Percentiles rank a stretch among this genome's conserved stretches.
These are phyloP conservation scores for Aleadryas rufinucha DNA, from an alignment of 2,113 vertebrate genomes.

Conservation along the genomic window DNA sequence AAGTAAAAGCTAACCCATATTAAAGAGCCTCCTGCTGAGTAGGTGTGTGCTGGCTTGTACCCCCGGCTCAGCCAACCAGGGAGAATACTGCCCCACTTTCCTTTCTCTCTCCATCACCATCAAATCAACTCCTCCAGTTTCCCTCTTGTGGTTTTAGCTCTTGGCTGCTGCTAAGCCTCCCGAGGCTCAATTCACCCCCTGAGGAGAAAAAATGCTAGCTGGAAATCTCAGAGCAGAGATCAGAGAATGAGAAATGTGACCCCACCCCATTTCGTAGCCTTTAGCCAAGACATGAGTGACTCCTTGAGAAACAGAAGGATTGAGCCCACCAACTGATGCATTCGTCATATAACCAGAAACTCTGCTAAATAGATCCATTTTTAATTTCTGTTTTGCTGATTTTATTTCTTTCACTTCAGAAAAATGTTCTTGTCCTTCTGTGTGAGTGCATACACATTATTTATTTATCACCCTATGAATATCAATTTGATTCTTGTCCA, in stretches of 20 bases:
- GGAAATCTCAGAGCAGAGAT: neutral
- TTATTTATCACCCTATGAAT: conserved; percentile 58
- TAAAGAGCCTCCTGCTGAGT: neutral
- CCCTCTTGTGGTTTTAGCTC: neutral
- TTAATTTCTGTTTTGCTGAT: conserved; percentile 58
- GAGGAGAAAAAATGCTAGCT: neutral
- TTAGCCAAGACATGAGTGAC: neutral
- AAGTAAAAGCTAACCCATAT: neutral
- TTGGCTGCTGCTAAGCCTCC: neutral
- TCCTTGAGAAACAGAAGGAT: neutral
- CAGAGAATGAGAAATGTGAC: neutral
- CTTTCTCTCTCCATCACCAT: neutral
- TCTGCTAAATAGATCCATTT: conserved; percentile 25
- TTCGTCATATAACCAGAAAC: neutral
- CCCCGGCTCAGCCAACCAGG: accelerated
- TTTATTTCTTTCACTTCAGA: conserved; percentile 53
- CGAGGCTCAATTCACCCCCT: neutral
- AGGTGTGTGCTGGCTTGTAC: neutral
- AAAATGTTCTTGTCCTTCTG: conserved; percentile 35
- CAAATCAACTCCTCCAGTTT: neutral
- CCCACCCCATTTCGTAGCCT: neutral
- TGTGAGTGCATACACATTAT: conserved; percentile 41
- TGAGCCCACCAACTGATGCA: neutral
- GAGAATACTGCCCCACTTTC: neutral
- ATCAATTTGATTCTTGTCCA: conserved; percentile 47